Conservation (phyloP, 2,113 vertebrate genomes). For the Oreotragus oreotragus region DNA sequence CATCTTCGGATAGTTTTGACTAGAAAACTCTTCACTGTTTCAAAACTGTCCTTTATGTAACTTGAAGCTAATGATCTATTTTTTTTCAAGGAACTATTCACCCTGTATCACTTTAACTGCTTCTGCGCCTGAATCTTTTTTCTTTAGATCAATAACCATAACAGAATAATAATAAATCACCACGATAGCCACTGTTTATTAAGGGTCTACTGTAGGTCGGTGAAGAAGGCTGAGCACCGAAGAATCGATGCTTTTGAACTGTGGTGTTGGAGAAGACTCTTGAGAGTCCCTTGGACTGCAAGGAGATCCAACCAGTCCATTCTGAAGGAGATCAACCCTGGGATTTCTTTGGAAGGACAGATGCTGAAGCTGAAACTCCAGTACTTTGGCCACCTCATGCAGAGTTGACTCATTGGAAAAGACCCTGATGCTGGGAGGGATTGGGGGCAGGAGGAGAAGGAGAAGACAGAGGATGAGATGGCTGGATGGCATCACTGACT, state of each 20-base stretch:
- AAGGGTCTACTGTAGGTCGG: too few relatives aligned
- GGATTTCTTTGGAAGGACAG: not conserved
- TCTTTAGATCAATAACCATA: not conserved
- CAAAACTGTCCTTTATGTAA: not conserved
- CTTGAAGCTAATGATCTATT: not conserved
- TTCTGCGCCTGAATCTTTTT: not conserved
- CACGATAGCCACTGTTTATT: too few relatives aligned
- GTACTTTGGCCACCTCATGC: rapidly evolving
- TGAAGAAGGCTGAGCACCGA: rapidly evolving
- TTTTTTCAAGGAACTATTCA: not conserved
- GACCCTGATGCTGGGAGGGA: not conserved
- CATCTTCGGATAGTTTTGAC: not conserved
- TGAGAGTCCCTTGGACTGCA: not conserved
- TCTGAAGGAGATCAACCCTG: not conserved
- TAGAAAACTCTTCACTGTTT: not conserved
- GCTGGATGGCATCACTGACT: too few relatives aligned
- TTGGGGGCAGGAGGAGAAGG: not conserved
- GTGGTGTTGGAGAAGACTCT: not conserved
- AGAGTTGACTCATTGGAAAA: not conserved
- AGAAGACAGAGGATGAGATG: too few relatives aligned
- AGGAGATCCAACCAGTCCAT: not conserved
- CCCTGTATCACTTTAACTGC: not conserved
- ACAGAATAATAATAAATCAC: not conserved
- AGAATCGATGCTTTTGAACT: not conserved
- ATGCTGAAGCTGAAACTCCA: not conserved